phyloP scores from a whole-genome alignment of 2,888 invertebrate genomes.

The Drosophila phalerata region DNA sequence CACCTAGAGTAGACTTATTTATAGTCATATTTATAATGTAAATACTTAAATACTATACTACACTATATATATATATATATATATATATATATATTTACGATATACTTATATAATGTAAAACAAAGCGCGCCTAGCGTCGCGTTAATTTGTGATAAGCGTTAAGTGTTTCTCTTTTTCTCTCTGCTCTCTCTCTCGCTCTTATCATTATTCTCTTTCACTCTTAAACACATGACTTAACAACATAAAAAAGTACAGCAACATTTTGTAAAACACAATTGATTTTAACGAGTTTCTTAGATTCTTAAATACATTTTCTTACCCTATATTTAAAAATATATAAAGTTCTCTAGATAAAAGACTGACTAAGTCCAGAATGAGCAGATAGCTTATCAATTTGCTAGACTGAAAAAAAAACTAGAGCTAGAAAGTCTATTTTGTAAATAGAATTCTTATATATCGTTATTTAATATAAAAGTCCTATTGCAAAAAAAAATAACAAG shows the following conservation, averaged over 20 bases:
- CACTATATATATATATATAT: slow-evolving; percentile 5
- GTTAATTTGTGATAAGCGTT: slow-evolving; percentile 78
- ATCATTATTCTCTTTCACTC: not conserved
- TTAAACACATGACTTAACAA: not conserved
- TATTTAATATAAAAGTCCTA: not conserved
- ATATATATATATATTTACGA: slow-evolving; percentile 1
- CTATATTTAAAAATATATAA: not conserved
- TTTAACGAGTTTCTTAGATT: not conserved
- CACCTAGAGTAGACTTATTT: slow-evolving; percentile 29
- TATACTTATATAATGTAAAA: slow-evolving; percentile 33
- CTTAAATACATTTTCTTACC: not conserved
- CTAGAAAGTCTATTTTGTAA: not conserved
- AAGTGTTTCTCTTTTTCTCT: slow-evolving; percentile 56
- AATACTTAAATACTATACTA: slow-evolving; percentile 21
- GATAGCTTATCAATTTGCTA: slow-evolving; percentile 9
- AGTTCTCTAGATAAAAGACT: slow-evolving; percentile 31
- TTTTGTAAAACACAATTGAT: not conserved
- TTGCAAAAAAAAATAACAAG: not conserved
- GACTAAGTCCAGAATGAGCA: slow-evolving; percentile 14
- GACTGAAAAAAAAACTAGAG: slow-evolving; percentile 14
- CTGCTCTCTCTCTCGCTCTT: slow-evolving; percentile 2
- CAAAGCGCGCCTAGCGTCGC: slow-evolving; percentile 71
- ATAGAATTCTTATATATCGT: not conserved
- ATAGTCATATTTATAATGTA: slow-evolving; percentile 32
- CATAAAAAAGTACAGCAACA: slow-evolving; percentile 38